Percentiles rank a stretch among this genome's conserved stretches.
Conservation (phyloP, 2,888 invertebrate genomes). For the Callimorpha dominula region DNA sequence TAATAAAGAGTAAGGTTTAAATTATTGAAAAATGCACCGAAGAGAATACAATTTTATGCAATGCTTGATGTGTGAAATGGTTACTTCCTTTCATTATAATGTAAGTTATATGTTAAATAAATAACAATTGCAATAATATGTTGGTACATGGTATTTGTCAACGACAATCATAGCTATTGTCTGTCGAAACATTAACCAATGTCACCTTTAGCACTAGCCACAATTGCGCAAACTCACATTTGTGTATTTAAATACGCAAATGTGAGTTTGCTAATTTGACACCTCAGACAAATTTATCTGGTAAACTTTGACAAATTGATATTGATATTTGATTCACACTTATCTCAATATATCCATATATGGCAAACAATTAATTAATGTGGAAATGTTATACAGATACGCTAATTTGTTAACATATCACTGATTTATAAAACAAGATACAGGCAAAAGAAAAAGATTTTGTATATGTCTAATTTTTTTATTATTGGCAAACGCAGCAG, state of each 20-base stretch:
- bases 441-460: constrained; percentile 9
- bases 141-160: constrained; percentile 14
- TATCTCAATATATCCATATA: constrained; percentile 26
- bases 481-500: constrained; percentile 33
- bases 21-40: background rate
- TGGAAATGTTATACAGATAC: constrained; percentile 17
- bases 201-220: constrained; percentile 27
- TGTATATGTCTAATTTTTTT: background rate
- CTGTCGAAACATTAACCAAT: constrained; percentile 33
- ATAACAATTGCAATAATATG: constrained; percentile 18
- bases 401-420: constrained; percentile 36
- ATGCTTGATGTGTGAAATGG: background rate
- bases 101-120: background rate
- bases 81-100: background rate
- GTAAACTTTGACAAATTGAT: constrained; percentile 31
- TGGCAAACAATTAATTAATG: constrained; percentile 12
- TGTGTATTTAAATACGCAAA: constrained; percentile 11
- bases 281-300: constrained; percentile 26
- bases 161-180: constrained; percentile 26
- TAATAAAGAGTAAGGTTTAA: background rate
- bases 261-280: constrained; percentile 22
- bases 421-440: constrained; percentile 26
- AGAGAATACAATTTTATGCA: background rate
- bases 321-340: constrained; percentile 41
- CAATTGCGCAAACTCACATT: constrained; percentile 22